Percentiles rank a stretch among this genome's conserved stretches.
phyloP scores from a whole-genome alignment of 1,140 invertebrate genomes.

The Drosophila pallidifrons region DNA sequence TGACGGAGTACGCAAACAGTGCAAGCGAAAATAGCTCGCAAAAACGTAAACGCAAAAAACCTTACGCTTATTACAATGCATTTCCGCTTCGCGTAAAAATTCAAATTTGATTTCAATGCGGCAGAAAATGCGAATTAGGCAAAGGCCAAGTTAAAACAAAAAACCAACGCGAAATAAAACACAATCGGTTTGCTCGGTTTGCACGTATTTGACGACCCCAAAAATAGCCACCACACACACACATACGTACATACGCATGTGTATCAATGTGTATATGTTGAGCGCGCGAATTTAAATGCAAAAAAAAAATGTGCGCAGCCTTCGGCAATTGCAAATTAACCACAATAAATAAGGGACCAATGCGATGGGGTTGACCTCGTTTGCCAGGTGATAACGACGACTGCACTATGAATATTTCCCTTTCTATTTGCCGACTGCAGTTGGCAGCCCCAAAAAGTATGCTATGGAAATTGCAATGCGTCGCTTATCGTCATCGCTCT shows the following conservation, averaged over 20 bases:
- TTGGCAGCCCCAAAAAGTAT: constrained; percentile 54
- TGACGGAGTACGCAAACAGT: constrained; percentile 19
- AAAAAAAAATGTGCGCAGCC: constrained; percentile 50
- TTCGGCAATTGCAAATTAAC: constrained; percentile 76
- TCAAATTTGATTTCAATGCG: constrained; percentile 83
- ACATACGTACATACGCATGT: constrained; percentile 11
- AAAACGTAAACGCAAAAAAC: constrained; percentile 40
- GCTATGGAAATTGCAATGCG: constrained; percentile 32
- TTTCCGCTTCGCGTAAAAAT: constrained; percentile 76
- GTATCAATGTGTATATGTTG: constrained; percentile 3
- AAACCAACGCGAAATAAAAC: background rate
- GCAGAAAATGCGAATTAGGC: constrained; percentile 74
- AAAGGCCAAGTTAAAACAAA: constrained; percentile 59
- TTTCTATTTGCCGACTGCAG: constrained; percentile 25
- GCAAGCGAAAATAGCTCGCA: constrained; percentile 19
- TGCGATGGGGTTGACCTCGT: constrained; percentile 49
- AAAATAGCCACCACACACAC: constrained; percentile 49
- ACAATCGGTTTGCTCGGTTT: constrained; percentile 1
- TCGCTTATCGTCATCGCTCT: constrained; percentile 29
- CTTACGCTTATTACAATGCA: constrained; percentile 66
- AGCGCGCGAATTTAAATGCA: constrained; percentile 54
- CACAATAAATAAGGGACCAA: constrained; percentile 63
- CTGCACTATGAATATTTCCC: constrained; percentile 10
- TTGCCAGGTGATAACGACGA: constrained; percentile 9
- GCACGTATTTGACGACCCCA: constrained; percentile 35